Conservation (phyloP, 2,888 invertebrate genomes). For the Scotopteryx bipunctaria region DNA sequence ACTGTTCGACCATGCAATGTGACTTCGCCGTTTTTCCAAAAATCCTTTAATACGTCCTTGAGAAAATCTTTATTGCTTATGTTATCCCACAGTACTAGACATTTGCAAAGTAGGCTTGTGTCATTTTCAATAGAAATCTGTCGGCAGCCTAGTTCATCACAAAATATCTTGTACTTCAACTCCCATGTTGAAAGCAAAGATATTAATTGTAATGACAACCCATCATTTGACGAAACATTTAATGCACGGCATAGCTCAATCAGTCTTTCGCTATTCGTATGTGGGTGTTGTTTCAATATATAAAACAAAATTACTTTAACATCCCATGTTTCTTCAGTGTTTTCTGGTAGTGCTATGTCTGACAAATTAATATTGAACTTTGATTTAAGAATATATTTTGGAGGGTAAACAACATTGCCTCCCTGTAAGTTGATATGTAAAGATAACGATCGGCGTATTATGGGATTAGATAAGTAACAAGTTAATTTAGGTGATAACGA, state of each 20-base stretch:
- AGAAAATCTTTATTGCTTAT: conserved; percentile 68
- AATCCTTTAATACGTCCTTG: conserved; percentile 68
- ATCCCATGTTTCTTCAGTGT: conserved; percentile 76
- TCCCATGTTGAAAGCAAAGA: conserved; percentile 70
- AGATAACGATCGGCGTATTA: conserved; percentile 59
- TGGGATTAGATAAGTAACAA: conserved; percentile 56
- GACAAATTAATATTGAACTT: conserved; percentile 74
- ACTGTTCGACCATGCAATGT: conserved; percentile 69
- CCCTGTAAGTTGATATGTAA: conserved; percentile 55
- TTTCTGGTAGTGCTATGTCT: conserved; percentile 70
- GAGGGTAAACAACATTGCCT: conserved; percentile 60
- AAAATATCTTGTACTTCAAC: conserved; percentile 63
- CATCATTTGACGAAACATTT: conserved; percentile 67
- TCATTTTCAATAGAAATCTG: conserved; percentile 59
- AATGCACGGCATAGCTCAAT: conserved; percentile 65
- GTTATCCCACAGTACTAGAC: conserved; percentile 69
- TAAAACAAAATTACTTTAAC: conserved; percentile 73
- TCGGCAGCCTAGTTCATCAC: conserved; percentile 60
- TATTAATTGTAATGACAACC: conserved; percentile 69
- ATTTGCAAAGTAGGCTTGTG: conserved; percentile 57
- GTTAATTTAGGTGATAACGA: conserved; percentile 54
- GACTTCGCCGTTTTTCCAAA: conserved; percentile 79
- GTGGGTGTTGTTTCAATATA: conserved; percentile 65
- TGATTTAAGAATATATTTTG: conserved; percentile 66
- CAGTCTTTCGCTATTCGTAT: conserved; percentile 59